Evolutionary conservation across 2,888 invertebrate species (phyloP), one percentile per base, ranked within the genome.

Genomic region (Cheilosia impressa): DNA sequence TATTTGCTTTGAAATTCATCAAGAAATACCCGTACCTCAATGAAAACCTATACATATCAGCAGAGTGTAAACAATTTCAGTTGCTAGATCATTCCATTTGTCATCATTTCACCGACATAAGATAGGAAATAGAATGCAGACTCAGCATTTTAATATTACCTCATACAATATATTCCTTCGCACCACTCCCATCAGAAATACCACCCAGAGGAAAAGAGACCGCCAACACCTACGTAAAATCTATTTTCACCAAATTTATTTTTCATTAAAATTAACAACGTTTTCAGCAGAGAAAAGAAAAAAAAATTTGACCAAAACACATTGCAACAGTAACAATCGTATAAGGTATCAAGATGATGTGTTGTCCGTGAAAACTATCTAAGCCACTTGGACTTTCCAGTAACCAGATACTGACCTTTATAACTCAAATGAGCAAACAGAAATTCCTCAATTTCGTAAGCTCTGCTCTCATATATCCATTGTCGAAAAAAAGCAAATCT

Each of bases 401-500:
- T 71, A 84, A 84, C 27, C 53, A 84, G 84, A 84, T 80, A 80
- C 84, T 84, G 80, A 84, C 84, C 84, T 80, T 80, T 47, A 68
- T 72, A 19, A 27, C 19, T 27, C 43, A 50, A 72, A 63, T 10
- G 53, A 79, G 53, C 53, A 38, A 38, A 58, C n/a, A 31, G 27
- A 65, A 84, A 84, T 65, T 80, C 57, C 73, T 58, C 47, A 47
- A 60, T 76, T 80, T 75, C 69, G 75, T 72, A 80, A 81, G 87
- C 88, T 89, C 91, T 90, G 87, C 88, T 89, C 91, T 90, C 91
- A 91, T 90, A 91, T 91, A 91, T 91, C 91, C 91, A 90, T 89
- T 85, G 79, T 87, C 82, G 87, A 88, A 88, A 88, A 88, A 87
- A 83, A 55, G 87, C 83, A 82, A 47, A 47, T 9, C 15, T 17